Evolutionary conservation across 2,888 invertebrate genomes (phyloP).

Genomic region (Heliconius aoede): DNA sequence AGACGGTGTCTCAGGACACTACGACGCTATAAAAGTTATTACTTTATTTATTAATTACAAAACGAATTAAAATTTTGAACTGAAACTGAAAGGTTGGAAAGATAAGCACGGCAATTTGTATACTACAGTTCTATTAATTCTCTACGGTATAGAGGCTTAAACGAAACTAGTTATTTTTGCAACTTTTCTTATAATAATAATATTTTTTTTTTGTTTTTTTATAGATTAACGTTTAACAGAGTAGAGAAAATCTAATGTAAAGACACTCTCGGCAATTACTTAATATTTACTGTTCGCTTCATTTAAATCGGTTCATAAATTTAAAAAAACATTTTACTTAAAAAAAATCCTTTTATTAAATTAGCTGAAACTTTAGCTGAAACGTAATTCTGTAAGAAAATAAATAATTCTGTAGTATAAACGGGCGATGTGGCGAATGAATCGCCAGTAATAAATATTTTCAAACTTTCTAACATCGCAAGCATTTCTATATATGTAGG

Average conservation of each 20-base stretch:
- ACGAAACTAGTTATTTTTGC: background rate
- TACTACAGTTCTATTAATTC: slow-evolving; percentile 1
- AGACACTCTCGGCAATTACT: no score
- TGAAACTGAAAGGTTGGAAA: background rate
- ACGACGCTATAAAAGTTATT: background rate
- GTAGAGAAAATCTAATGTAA: no score
- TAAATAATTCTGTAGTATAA: background rate
- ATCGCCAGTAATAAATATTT: background rate
- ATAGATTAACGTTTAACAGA: no score
- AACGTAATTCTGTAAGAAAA: background rate
- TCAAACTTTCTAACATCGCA: background rate
- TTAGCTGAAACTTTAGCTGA: no score
- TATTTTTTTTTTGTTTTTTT: background rate
- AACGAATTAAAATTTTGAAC: slow-evolving; percentile 13
- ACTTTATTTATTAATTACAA: slow-evolving; percentile 6
- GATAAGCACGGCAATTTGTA: slow-evolving; percentile 23
- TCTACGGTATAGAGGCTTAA: background rate
- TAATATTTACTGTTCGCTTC: no score
- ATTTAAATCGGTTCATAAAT: no score
- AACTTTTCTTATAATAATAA: background rate
- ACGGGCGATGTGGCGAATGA: no score
- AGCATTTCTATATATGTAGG: background rate
- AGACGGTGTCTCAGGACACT: no score
- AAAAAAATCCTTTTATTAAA: no score
- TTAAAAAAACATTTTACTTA: no score